Base-by-base conservation (phyloP, 2,113 vertebrate species). In the Phaetusa simplex region DNA sequence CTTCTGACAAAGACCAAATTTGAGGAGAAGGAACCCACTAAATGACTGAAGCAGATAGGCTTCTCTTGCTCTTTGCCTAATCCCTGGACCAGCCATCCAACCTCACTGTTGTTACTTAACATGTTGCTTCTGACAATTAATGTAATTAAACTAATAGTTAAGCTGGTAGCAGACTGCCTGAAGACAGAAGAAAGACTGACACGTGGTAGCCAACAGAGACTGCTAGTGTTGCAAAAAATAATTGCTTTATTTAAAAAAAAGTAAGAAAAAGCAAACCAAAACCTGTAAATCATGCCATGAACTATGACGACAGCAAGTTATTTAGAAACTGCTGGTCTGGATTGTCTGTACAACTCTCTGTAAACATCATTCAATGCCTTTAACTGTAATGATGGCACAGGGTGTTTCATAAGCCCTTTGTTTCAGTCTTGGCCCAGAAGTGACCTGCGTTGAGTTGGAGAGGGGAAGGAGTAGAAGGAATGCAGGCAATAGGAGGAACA, bases 371-470 rank as follows among this genome's bases (percentile, higher is more conserved):
- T 76, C 47, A 76, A 4, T 69, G 20, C 42, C 40, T 81, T 67
- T 73, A 77, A 43, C 36, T 47, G 14, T 26, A 71, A 32, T 67
- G 55, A 38, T 34, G 42, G 45, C 38, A 47, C 14, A 38, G 17
- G 4, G 6, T 30, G 9, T 92, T 93, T 92, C 27, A 14, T 67
- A 59, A 89, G 47, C 36, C 13, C 15, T 38, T 82, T 61, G 11
- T 77, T 92, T 81, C 42, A 66, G n/a, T 36, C 52, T 42, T 55
- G 32, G 40, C 16, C 43, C 82, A 72, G 50, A 80, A 76, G 18
- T 0, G 0, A 65, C 16, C 17, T 62, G 10, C 13, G 6, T 7
- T 65, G 45, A 7, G 8, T 20, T 52, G 40, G 14, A 73, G 30
- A 45, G 8, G 26, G 7, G 11, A 55, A 69, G 32, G 32, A 90